Percentiles rank a stretch among this genome's conserved stretches.
Conservation (phyloP, 2,888 invertebrate species). For the Odontocerum albicorne region DNA sequence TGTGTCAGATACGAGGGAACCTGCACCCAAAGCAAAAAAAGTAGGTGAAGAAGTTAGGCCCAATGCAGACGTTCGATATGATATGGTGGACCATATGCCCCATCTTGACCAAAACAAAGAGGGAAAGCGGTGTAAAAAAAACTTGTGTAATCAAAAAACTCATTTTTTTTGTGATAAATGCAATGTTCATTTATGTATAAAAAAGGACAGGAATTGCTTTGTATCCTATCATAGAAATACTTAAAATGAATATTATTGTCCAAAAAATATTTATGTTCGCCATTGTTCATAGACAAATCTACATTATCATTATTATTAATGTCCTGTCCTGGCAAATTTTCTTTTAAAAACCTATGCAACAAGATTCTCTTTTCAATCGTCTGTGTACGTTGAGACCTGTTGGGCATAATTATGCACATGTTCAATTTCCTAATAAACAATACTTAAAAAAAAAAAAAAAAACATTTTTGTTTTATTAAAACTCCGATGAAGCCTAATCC, state of each 20-base stretch:
- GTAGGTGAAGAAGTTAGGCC: conserved; percentile 20
- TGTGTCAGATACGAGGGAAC: neutral
- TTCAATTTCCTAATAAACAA: too few species aligned
- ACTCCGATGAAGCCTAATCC: too few species aligned
- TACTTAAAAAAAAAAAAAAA: too few species aligned
- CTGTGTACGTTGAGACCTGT: too few species aligned
- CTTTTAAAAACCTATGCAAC: too few species aligned
- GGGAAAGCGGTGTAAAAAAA: conserved; percentile 32
- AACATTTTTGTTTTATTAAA: too few species aligned
- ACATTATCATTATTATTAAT: too few species aligned
- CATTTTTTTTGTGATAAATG: conserved; percentile 35
- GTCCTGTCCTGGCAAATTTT: too few species aligned
- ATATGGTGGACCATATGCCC: conserved; percentile 34
- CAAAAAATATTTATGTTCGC: too few species aligned
- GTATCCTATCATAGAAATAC: conserved; percentile 26
- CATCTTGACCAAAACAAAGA: conserved; percentile 28
- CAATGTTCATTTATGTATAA: conserved; percentile 34
- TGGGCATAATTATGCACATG: too few species aligned
- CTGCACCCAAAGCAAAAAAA: conserved; percentile 1
- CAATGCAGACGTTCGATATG: conserved; percentile 30
- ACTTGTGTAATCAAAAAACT: conserved; percentile 31
- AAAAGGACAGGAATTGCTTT: conserved; percentile 32
- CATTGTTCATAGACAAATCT: too few species aligned
- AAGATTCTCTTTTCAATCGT: too few species aligned
- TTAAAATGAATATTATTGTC: neutral